Evolutionary conservation across 2,113 vertebrate species (phyloP), one percentile per base, ranked within the genome.

Genomic region (Chamaea fasciata): DNA sequence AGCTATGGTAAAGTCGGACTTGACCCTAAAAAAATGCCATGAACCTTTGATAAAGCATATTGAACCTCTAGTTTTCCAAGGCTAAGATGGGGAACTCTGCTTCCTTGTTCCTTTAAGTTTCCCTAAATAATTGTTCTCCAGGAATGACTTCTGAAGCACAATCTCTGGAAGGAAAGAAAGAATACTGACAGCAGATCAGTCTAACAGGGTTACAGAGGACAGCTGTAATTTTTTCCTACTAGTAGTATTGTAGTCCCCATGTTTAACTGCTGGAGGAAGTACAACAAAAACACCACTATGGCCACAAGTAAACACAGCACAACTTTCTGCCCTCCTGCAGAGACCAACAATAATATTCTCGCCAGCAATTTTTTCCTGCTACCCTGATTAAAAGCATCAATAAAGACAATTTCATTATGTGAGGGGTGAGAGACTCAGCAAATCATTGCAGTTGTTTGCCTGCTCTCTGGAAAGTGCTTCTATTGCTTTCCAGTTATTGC

Each of bases 361-460:
- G 4, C 20, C 37, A 57, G 26, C 21, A 59, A 15, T 64, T 86
- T 96, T 87, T 84, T 71, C 33, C 46, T 55, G 47, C 27, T 92
- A 64, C 18, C 60, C 85, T 85, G 83, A 95, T 95, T 86, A 97
- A 88, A 85, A 92, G 44, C 71, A 88, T 94, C 85, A 96, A 88
- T 96, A 95, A 95, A 77, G 60, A 88, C 88, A 90, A 77, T 88
- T 90, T 92, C 47, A 91, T 95, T 93, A 83, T 37, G 68, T 37
- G 56, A 83, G 26, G 77, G 59, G 52, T 47, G 35, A 95, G 47
- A 75, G 33, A 76, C 59, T 87, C 31, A 35, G 37, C 55, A 91
- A 92, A 94, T 83, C 79, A 78, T 85, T 91, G 67, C 63, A 80
- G 30, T 50, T 89, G 42, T 83, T 89, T 80, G 22, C 37, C 52